Base-by-base conservation (phyloP, 1,140 invertebrate species). In the Drosophila navojoa region DNA sequence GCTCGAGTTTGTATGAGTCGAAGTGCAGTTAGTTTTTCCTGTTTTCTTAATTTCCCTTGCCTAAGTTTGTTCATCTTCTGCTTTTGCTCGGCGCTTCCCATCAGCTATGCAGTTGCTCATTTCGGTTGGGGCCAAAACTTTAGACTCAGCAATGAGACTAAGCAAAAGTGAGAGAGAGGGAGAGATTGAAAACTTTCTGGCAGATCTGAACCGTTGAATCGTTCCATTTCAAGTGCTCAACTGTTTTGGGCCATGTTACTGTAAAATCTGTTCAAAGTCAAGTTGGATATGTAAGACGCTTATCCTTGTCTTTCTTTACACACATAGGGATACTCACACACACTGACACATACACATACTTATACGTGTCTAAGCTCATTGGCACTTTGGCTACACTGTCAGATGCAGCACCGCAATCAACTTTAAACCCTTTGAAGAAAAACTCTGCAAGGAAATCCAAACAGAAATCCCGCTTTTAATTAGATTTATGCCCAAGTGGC, bases 401-500 rank as follows among this genome's bases (percentile, higher is more conserved):
- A 32, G 29, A 32, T 2, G 29, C 27, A 25, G 35, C 47, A 32
- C 13, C 55, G 76, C 72, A 77, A 84, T 77, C 77, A 77, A 64
- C 61, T 80, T 84, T 55, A 86, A 73, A 74, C 70, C 80, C 63
- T 85, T 80, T 52, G 44, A 49, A 27, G 25, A 55, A 59, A 49
- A 74, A 63, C 49, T 74, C 60, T 49, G 29, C 61, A 63, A 76
- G 44, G 53, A 80, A 80, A 85, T 80, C 77, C 69, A 59, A 74
- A 60, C 62, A 54, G 59, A 85, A 85, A 86, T 78, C 74, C 75
- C 62, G 67, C 74, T 78, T 85, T 85, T 85, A 85, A 85, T 86
- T 86, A 85, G 85, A 86, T 86, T 85, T 81, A 85, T 78, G 54
- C 81, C 78, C 81, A 86, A 78, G 81, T 81, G 81, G 77, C 77